These are phyloP conservation scores for Eciton burchellii DNA, from an alignment of 1,140 invertebrate genomes.

Conservation along the genomic window DNA sequence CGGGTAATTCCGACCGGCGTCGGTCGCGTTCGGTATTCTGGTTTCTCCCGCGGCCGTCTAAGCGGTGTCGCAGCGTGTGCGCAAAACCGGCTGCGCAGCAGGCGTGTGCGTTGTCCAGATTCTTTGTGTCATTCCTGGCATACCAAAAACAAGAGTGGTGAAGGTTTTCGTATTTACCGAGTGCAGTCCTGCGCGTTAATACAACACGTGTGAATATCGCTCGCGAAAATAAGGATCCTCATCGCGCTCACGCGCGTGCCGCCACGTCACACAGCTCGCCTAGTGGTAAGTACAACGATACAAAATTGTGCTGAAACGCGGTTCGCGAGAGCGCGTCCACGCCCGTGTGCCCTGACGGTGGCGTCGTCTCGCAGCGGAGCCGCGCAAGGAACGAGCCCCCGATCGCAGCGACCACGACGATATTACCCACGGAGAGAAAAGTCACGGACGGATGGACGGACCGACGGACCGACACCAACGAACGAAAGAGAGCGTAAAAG, in stretches of 20 bases:
- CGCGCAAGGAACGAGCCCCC: slow-evolving; percentile 65
- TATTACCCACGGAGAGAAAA: slow-evolving; percentile 58
- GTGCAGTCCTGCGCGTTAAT: slow-evolving; percentile 79
- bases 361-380: slow-evolving; percentile 68
- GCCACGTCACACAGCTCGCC: slow-evolving; percentile 86
- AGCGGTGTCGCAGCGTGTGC: slow-evolving; percentile 89
- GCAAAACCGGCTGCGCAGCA: slow-evolving; percentile 92
- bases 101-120: slow-evolving; percentile 95
- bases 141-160: slow-evolving; percentile 94
- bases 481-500: slow-evolving; percentile 57
- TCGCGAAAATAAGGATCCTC: slow-evolving; percentile 77
- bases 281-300: slow-evolving; percentile 88
- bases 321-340: slow-evolving; percentile 70
- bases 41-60: slow-evolving; percentile 88
- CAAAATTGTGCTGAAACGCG: slow-evolving; percentile 61
- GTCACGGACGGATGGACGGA: slow-evolving; percentile 28
- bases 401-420: slow-evolving; percentile 69
- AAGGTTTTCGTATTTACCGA: slow-evolving; percentile 91
- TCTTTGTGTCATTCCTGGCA: slow-evolving; percentile 97
- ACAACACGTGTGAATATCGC: slow-evolving; percentile 72
- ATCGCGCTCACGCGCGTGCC: slow-evolving; percentile 70
- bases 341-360: slow-evolving; percentile 69
- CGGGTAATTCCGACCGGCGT: slow-evolving; percentile 62
- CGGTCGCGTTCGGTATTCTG: slow-evolving; percentile 75
- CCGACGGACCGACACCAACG: slow-evolving; percentile 20